These are phyloP conservation scores for Siniperca obscura DNA, from an alignment of 2,797 vertebrate species.

Conservation along the genomic window DNA sequence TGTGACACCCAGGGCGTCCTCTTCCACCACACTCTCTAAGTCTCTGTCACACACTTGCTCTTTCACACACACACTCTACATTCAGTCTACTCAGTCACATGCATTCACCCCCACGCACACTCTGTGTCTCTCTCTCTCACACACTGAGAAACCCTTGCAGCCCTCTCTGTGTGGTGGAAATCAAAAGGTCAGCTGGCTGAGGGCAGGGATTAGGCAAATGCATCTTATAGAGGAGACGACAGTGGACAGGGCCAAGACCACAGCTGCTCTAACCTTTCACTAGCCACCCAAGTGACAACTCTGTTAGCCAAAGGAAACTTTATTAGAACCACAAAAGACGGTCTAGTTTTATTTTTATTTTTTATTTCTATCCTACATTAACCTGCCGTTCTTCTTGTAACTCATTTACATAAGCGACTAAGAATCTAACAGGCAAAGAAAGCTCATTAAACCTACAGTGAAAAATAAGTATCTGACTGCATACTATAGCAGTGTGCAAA, in stretches of 20 bases:
- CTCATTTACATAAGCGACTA: not conserved
- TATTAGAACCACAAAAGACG: conserved; percentile 2
- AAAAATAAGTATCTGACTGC: not conserved
- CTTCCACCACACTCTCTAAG: conserved; percentile 24
- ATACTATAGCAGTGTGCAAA: not conserved
- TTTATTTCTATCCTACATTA: not conserved
- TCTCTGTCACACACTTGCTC: not conserved
- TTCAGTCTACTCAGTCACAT: not conserved
- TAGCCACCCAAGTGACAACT: conserved; percentile 20
- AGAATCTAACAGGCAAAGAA: not conserved
- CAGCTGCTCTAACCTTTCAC: conserved; percentile 63
- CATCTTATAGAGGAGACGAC: conserved; percentile 43
- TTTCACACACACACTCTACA: conserved; percentile 13
- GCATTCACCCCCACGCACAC: conserved; percentile 10
- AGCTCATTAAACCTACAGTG: not conserved
- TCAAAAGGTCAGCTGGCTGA: conserved; percentile 60
- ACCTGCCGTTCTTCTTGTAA: not conserved
- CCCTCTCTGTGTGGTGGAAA: conserved; percentile 34
- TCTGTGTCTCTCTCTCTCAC: not conserved
- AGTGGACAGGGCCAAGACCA: conserved; percentile 31
- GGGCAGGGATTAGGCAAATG: conserved; percentile 64
- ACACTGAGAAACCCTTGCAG: conserved; percentile 17
- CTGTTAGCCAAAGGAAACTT: not conserved
- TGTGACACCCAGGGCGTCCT: conserved; percentile 34
- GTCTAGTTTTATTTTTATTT: not conserved